Evolutionary conservation across 1,140 invertebrate species (phyloP), one percentile per base, ranked within the genome.

Genomic region (Micrasema longulum): DNA sequence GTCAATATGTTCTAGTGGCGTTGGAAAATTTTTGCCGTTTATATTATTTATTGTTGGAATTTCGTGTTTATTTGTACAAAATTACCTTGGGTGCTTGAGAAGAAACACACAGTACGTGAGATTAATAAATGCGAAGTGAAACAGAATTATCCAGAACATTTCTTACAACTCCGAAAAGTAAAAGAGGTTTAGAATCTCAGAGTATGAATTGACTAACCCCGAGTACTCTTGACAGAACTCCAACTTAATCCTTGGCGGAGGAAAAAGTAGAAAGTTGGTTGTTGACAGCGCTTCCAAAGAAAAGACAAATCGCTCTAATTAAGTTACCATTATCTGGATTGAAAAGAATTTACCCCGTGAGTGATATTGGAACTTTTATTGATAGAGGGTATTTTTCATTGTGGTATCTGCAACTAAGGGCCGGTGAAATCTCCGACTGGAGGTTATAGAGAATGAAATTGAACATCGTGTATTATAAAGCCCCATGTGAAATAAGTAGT

Each of bases 241-340:
- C 31, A 57, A 57, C 55, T 16, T 9, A 57, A 57, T 18, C n/a
- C 36, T 38, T 41, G 14, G 36, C 36, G 10, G 16, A 16, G 16
- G 16, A 14, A 41, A 60, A 60, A 38, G 26, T 7, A 31, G 3
- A 31, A 31, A 31, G 26, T 31, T 31, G 7, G 35, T 60, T 41
- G 55, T 60, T 38, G 55, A 60, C 55, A 60, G 55, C 36, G 10
- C 38, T 60, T 41, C 36, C 31, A 43, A 60, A 60, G 55, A 22
- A 38, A 38, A 60, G 55, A 60, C 35, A 60, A 60, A 60, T 41
- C 18, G 36, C 14, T 38, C 35, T 41, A 41, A 60, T 60, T 60
- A 60, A 41, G 55, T 60, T 60, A 22, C 55, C 55, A 38, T 60
- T 60, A 60, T 60, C 36, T 41, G 36, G 16, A 60, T 38, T 60